phyloP scores from a whole-genome alignment of 2,888 invertebrate species.

The Microdon myrmicae region DNA sequence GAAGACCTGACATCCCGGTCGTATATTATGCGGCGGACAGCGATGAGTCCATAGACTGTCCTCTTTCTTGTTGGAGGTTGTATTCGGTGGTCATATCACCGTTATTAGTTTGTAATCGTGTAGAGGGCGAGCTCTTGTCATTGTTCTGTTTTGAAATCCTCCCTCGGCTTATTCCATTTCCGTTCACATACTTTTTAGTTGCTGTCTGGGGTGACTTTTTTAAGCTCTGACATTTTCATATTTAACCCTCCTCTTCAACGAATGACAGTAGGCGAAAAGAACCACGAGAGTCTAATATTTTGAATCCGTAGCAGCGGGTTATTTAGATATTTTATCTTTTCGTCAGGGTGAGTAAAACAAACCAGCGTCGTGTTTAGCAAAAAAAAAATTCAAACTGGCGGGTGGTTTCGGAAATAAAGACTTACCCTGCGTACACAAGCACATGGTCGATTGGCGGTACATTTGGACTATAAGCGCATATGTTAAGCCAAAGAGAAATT shows the following conservation, averaged over 20 bases:
- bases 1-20: too few species aligned
- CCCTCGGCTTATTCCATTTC: slow-evolving; percentile 6
- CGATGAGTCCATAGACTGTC: slow-evolving; percentile 16
- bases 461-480: too few species aligned
- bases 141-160: too few species aligned
- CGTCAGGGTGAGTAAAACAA: neutral
- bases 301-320: slow-evolving; percentile 4
- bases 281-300: slow-evolving; percentile 2
- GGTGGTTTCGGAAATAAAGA: too few species aligned
- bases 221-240: slow-evolving; percentile 43
- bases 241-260: slow-evolving; percentile 34
- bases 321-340: slow-evolving; percentile 14
- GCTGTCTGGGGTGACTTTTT: slow-evolving; percentile 27
- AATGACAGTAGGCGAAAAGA: neutral
- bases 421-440: too few species aligned
- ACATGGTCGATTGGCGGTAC: too few species aligned
- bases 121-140: slow-evolving; percentile 22
- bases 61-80: slow-evolving; percentile 22
- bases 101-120: slow-evolving; percentile 44
- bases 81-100: slow-evolving; percentile 45
- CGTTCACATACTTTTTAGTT: slow-evolving; percentile 5
- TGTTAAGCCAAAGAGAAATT: too few species aligned
- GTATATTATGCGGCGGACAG: slow-evolving; percentile 6
- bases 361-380: too few species aligned
- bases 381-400: too few species aligned